Conservation (phyloP, 2,797 vertebrate species). For the Spea hammondii region DNA sequence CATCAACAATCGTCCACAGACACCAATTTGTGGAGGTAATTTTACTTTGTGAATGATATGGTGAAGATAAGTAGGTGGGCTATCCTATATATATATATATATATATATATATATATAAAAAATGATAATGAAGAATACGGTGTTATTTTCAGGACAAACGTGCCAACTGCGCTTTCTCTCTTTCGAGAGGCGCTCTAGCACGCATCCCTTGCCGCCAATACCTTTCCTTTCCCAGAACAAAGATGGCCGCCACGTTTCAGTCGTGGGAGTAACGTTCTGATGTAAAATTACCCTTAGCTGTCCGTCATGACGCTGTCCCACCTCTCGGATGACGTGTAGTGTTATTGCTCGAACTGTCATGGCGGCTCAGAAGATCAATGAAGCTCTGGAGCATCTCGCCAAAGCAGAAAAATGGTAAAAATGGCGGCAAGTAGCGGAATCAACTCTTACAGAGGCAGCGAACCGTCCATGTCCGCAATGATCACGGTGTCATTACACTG, state of each 20-base stretch:
- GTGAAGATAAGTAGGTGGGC: no score
- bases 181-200: no score
- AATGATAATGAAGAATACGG: no score
- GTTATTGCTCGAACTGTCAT: constrained; percentile 62
- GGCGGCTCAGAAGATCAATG: constrained; percentile 98
- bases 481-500: neutral
- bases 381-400: constrained; percentile 90
- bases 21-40: no score
- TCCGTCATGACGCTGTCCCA: neutral
- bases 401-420: constrained; percentile 94
- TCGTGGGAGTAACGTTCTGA: neutral
- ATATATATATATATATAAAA: no score
- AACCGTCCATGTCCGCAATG: neutral
- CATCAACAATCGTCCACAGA: no score
- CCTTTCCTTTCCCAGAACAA: neutral
- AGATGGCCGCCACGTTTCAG: neutral
- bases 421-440: neutral
- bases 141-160: no score
- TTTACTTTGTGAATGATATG: no score
- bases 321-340: constrained; percentile 27
- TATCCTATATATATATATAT: no score
- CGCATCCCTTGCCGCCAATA: neutral
- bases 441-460: neutral
- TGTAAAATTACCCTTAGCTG: neutral
- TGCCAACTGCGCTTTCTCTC: no score